Conservation (phyloP, 2,113 vertebrate genomes). For the Pyrgilauda ruficollis region DNA sequence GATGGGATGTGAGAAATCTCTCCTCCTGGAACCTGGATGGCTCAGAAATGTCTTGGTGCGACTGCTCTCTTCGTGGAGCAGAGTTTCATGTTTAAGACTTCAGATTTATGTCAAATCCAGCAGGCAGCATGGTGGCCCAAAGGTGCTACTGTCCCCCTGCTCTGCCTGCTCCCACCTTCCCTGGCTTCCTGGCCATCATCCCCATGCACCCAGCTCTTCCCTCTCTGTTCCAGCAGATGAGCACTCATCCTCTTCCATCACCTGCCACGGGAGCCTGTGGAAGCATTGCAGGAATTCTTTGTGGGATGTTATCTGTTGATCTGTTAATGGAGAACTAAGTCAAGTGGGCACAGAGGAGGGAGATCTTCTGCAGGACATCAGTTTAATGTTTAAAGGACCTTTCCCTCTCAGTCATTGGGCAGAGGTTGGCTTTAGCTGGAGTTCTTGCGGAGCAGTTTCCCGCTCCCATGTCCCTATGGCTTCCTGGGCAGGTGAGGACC, state of each 20-base stretch:
- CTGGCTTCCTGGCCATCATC: neutral
- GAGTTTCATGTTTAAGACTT: too few species aligned
- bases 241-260: neutral
- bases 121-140: fast-evolving
- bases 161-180: neutral
- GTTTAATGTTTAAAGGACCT: neutral
- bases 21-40: neutral
- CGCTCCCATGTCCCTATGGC: neutral
- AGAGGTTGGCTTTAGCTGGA: neutral
- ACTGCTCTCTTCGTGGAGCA: neutral
- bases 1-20: neutral
- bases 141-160: fast-evolving
- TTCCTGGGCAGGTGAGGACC: neutral
- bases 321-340: neutral
- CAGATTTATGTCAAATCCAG: fast-evolving
- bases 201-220: neutral
- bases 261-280: neutral
- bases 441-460: neutral
- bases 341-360: neutral
- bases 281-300: neutral
- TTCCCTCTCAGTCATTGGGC: neutral
- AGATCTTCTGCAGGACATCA: neutral
- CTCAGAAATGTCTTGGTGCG: neutral
- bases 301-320: neutral
- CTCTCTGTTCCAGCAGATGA: neutral